Evolutionary conservation across 2,888 invertebrate species (phyloP).

Genomic region (Nezara viridula): DNA sequence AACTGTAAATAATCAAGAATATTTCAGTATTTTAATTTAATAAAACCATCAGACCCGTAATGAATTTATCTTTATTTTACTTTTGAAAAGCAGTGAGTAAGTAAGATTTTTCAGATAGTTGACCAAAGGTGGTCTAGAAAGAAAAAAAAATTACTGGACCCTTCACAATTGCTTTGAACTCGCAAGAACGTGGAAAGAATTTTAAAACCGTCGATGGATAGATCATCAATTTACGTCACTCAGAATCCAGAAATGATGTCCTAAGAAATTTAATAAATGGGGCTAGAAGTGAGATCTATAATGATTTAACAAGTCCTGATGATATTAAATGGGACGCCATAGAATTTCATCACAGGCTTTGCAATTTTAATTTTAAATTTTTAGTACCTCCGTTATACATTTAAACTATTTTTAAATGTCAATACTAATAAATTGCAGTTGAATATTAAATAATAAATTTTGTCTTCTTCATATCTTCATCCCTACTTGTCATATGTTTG

Average conservation of each 20-base stretch:
- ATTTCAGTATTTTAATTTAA: background rate
- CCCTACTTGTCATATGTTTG: too few species aligned
- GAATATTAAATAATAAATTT: too few species aligned
- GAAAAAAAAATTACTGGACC: background rate
- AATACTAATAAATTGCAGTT: too few species aligned
- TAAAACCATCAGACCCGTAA: background rate
- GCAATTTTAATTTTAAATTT: too few species aligned
- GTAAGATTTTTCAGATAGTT: background rate
- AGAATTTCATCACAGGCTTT: too few species aligned
- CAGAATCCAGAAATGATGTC: background rate
- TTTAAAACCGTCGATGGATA: background rate
- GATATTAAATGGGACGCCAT: too few species aligned
- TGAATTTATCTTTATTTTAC: background rate
- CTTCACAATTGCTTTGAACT: background rate
- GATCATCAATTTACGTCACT: background rate
- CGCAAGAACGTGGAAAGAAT: background rate
- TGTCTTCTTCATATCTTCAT: too few species aligned
- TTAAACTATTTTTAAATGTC: too few species aligned
- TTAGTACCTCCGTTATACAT: too few species aligned
- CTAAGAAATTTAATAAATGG: background rate
- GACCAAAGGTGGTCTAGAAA: background rate
- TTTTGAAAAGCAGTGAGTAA: background rate
- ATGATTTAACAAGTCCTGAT: too few species aligned
- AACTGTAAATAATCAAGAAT: too few species aligned
- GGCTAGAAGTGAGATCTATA: too few species aligned